Conservation (phyloP, 2,888 invertebrate species). For the Chrysolina oricalcia region DNA sequence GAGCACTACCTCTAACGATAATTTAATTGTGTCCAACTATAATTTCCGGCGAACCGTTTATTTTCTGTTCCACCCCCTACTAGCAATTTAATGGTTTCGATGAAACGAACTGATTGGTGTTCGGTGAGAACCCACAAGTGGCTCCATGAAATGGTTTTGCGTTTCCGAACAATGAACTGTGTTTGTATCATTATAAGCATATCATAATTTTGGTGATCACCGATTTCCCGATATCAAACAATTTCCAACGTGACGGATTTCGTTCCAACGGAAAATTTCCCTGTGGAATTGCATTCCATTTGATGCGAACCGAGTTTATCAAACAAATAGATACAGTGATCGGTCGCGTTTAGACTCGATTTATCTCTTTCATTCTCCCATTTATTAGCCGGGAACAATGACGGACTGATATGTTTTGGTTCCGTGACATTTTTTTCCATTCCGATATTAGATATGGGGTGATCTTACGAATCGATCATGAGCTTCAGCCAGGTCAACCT, state of each 20-base stretch:
- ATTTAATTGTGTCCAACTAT: conserved; percentile 30
- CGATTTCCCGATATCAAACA: conserved; percentile 66
- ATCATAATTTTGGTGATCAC: conserved; percentile 66
- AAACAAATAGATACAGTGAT: conserved; percentile 60
- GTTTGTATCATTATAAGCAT: conserved; percentile 63
- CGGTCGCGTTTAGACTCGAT: conserved; percentile 63
- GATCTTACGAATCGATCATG: not conserved
- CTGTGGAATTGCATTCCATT: conserved; percentile 67
- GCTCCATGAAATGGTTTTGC: conserved; percentile 44
- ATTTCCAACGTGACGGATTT: conserved; percentile 67
- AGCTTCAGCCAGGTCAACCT: no score
- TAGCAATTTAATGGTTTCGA: conserved; percentile 40
- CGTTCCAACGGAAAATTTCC: conserved; percentile 67
- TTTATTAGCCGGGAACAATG: conserved; percentile 44
- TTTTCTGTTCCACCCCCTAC: conserved; percentile 27
- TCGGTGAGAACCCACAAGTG: conserved; percentile 61
- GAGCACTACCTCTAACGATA: conserved; percentile 16
- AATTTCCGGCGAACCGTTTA: conserved; percentile 26
- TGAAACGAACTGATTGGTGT: conserved; percentile 41
- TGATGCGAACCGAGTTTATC: conserved; percentile 62
- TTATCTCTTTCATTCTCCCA: conserved; percentile 65
- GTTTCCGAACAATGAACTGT: conserved; percentile 58
- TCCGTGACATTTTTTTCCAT: conserved; percentile 13
- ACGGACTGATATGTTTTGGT: conserved; percentile 8
- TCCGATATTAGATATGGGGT: conserved; percentile 20